Conservation (phyloP, 2,797 vertebrate species). For the Paguma larvata region DNA sequence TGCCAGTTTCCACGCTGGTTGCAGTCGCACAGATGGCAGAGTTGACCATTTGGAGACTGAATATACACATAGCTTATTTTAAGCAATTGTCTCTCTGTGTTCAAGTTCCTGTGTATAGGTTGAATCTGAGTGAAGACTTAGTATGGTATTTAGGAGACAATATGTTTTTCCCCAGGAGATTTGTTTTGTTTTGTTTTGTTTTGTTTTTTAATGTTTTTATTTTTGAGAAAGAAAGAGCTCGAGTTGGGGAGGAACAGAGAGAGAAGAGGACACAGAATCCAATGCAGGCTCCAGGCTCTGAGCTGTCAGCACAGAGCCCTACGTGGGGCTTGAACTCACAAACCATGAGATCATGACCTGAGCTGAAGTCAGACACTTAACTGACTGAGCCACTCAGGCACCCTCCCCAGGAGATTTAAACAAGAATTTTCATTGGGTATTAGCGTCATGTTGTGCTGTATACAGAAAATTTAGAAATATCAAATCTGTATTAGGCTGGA, state of each 20-base stretch:
- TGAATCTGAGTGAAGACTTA: background rate
- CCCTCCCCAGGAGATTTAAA: background rate
- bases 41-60: background rate
- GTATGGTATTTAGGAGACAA: background rate
- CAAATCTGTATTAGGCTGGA: background rate
- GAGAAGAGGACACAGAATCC: too few species aligned
- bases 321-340: too few species aligned
- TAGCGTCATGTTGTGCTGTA: background rate
- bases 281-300: too few species aligned
- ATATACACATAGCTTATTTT: background rate
- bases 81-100: background rate
- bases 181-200: background rate
- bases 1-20: background rate
- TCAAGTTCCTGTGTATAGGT: background rate
- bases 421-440: background rate
- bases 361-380: too few species aligned
- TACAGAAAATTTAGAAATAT: background rate
- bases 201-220: too few species aligned
- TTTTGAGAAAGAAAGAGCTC: too few species aligned
- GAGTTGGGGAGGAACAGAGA: too few species aligned
- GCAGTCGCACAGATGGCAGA: background rate
- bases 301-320: too few species aligned
- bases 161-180: background rate
- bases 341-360: too few species aligned
- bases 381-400: too few species aligned